Percentiles rank a stretch among this genome's conserved stretches.
Conservation (phyloP, 2,888 invertebrate species). For the Limnephilus lunatus region DNA sequence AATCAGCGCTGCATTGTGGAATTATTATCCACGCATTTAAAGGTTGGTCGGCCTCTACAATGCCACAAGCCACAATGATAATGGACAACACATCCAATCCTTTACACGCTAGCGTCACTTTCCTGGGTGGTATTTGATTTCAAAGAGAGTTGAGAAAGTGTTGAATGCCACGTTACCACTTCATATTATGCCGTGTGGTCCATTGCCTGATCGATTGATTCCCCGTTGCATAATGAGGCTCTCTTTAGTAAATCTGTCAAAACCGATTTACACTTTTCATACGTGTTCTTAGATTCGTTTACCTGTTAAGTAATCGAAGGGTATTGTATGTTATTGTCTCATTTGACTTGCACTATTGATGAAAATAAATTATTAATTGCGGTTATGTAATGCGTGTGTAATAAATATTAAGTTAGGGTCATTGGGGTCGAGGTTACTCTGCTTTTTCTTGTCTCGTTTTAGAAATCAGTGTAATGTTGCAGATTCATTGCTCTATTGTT, state of each 20-base stretch:
- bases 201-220: not conserved
- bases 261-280: not conserved
- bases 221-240: constrained; percentile 15
- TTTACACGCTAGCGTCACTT: not conserved
- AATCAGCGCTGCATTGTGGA: constrained; percentile 41
- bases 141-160: constrained; percentile 36
- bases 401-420: not conserved
- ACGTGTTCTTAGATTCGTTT: not conserved
- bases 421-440: not conserved
- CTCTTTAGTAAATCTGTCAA: not conserved
- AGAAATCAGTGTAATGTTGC: not conserved
- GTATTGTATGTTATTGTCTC: not conserved
- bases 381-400: not conserved
- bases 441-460: not conserved
- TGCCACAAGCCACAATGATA: not conserved
- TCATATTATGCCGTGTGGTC: constrained; percentile 6
- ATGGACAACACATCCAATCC: not conserved
- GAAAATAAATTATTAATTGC: not conserved
- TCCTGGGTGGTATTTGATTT: constrained; percentile 41
- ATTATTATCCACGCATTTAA: constrained; percentile 9
- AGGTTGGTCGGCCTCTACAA: not conserved
- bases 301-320: not conserved
- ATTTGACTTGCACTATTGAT: not conserved
- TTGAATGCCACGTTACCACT: not conserved
- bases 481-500: not conserved